Percentiles rank a stretch among this genome's conserved stretches.
Evolutionary conservation across 2,113 vertebrate species (phyloP).

Genomic region (Micromys minutus): DNA sequence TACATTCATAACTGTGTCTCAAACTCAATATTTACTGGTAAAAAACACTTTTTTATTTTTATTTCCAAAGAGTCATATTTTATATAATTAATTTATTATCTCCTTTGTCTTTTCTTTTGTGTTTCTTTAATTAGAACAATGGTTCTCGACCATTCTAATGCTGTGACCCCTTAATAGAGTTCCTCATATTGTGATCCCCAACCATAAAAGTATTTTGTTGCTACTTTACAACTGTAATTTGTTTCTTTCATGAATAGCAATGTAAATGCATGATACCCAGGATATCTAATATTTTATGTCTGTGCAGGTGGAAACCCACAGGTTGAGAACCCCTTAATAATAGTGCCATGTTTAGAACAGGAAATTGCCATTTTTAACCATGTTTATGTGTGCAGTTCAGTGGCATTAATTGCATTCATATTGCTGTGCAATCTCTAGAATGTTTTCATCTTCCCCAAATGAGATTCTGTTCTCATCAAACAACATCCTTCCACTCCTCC

Average conservation of each 20-base stretch:
- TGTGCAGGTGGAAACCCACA: not conserved
- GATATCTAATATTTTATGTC: not conserved
- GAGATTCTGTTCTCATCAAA: not conserved
- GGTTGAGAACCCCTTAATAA: not conserved
- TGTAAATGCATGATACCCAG: not conserved
- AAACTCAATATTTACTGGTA: not conserved
- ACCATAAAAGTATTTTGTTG: not conserved
- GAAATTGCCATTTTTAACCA: not conserved
- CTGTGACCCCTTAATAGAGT: no score
- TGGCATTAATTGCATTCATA: not conserved
- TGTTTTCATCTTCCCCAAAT: not conserved
- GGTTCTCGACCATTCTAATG: not conserved
- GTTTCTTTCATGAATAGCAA: not conserved
- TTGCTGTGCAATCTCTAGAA: not conserved
- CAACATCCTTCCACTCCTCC: not conserved
- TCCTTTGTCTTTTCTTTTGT: not conserved
- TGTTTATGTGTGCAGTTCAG: not conserved
- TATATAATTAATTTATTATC: not conserved
- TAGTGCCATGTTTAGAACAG: not conserved
- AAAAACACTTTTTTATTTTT: not conserved
- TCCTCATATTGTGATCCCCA: not conserved
- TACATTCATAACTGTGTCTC: not conserved
- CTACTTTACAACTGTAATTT: not conserved
- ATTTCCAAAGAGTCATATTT: not conserved
- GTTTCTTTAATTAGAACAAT: not conserved